A percentile compares a stretch with the other conserved stretches of the same genome.
These are phyloP conservation scores for Strix uralensis DNA, from an alignment of 2,113 vertebrate species.

Conservation along the genomic window DNA sequence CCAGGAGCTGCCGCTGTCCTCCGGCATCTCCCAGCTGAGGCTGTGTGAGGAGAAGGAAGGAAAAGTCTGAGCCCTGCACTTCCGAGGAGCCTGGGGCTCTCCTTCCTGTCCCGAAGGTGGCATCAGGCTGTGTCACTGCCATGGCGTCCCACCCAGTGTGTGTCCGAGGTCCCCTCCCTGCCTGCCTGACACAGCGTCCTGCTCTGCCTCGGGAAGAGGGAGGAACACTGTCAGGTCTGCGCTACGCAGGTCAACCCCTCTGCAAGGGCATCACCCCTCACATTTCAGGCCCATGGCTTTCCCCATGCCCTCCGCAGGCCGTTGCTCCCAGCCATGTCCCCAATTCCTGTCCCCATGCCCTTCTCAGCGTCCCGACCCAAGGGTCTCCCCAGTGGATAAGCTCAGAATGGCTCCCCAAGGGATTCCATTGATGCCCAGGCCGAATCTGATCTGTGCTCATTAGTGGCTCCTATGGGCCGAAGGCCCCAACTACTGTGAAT, in stretches of 20 bases:
- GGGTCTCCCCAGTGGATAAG: no score
- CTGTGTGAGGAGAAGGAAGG: background rate
- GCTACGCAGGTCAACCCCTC: background rate
- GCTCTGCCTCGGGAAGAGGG: background rate
- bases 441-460: no score
- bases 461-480: no score
- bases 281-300: background rate
- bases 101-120: background rate
- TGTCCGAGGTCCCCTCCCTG: background rate
- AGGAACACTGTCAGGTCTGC: background rate
- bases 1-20: background rate
- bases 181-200: background rate
- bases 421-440: no score
- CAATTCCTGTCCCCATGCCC: background rate
- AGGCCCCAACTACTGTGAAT: no score
- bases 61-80: background rate
- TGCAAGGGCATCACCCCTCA: background rate
- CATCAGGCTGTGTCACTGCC: fast-evolving
- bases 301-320: background rate
- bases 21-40: fast-evolving
- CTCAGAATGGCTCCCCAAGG: no score
- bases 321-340: background rate
- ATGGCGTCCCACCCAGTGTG: no score
- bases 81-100: fast-evolving
- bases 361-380: background rate